Conservation (phyloP, 2,888 invertebrate genomes). For the Cremastobaeus sp. region DNA sequence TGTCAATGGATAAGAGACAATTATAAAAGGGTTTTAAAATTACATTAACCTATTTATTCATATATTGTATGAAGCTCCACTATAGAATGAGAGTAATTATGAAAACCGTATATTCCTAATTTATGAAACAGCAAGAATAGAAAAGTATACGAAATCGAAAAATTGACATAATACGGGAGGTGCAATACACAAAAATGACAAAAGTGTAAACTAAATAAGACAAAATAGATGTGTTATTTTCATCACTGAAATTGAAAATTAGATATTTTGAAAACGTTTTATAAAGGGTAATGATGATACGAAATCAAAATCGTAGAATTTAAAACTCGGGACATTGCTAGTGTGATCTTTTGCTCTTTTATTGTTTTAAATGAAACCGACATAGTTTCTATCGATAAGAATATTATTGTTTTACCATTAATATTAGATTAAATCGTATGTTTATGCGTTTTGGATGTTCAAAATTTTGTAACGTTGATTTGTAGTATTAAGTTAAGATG, state of each 20-base stretch:
- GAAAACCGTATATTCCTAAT: too few species aligned
- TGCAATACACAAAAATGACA: slow-evolving; percentile 37
- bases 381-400: too few species aligned
- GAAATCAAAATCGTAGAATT: slow-evolving; percentile 54
- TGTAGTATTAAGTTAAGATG: slow-evolving; percentile 1
- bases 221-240: slow-evolving; percentile 52
- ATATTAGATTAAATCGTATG: slow-evolving; percentile 1
- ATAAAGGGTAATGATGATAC: slow-evolving; percentile 33
- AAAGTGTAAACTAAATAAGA: slow-evolving; percentile 10
- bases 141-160: slow-evolving; percentile 32
- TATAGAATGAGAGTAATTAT: too few species aligned
- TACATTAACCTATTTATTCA: too few species aligned
- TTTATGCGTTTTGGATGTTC: neutral
- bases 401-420: slow-evolving; percentile 20
- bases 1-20: too few species aligned
- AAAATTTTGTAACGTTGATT: neutral
- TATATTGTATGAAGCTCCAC: too few species aligned
- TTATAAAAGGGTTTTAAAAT: too few species aligned
- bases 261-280: slow-evolving; percentile 52
- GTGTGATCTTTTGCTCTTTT: slow-evolving; percentile 40
- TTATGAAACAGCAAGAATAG: slow-evolving; percentile 7
- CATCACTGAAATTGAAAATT: slow-evolving; percentile 48
- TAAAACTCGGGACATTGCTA: slow-evolving; percentile 23
- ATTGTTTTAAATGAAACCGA: slow-evolving; percentile 15
- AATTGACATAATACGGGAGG: slow-evolving; percentile 28